Conservation (phyloP, 2,113 vertebrate genomes). For the Alethe diademata region DNA sequence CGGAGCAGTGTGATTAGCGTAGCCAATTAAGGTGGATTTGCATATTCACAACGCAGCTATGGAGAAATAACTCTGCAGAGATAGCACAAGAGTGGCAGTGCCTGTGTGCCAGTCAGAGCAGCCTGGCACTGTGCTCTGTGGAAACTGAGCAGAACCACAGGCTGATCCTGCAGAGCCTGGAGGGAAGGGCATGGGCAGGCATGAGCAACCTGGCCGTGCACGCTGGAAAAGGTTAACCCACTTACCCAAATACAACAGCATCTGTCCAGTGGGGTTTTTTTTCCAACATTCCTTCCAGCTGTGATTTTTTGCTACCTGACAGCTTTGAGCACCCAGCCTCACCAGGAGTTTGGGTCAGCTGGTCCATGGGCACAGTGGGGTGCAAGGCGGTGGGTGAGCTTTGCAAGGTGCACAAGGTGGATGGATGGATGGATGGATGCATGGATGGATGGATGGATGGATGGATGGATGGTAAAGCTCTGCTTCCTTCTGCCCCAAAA, state of each 20-base stretch:
- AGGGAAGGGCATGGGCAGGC: background rate
- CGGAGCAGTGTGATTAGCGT: conserved; percentile 40
- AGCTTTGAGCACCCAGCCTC: background rate
- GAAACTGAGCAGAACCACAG: background rate
- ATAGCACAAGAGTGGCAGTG: background rate
- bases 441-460: background rate
- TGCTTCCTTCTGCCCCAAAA: background rate
- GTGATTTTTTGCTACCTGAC: background rate
- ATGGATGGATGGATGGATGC: too few species aligned
- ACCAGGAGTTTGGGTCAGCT: background rate
- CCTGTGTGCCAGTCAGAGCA: conserved; percentile 1
- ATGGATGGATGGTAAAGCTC: background rate
- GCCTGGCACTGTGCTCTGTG: background rate
- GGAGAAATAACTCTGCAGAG: conserved; percentile 35
- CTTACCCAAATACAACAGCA: background rate
- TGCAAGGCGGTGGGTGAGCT: background rate
- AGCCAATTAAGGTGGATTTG: conserved; percentile 59
- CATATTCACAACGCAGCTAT: conserved; percentile 49
- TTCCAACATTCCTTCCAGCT: background rate
- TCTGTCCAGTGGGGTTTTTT: background rate
- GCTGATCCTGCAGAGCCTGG: background rate
- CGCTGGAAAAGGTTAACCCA: background rate
- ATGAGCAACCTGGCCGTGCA: background rate
- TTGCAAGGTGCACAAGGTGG: too few species aligned
- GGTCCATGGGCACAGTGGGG: rapidly evolving